Evolutionary conservation across 2,797 vertebrate genomes (phyloP), one percentile per base, ranked within the genome.

Genomic region (Oreochromis grahami): DNA sequence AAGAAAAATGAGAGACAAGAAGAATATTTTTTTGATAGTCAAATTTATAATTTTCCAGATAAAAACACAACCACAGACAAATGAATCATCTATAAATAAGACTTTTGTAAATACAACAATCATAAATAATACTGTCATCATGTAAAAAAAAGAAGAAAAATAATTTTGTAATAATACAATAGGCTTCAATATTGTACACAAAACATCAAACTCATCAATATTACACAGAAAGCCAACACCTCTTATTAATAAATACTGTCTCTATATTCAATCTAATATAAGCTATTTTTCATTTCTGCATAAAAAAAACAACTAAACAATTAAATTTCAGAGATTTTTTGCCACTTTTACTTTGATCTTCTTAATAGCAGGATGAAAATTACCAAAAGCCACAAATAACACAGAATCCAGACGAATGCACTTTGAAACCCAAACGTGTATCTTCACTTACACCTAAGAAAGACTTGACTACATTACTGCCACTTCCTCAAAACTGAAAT

Each of bases 61-160:
- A 50, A 89, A 84, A 83, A 89, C 60, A 86, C 68, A 90, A 84
- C 83, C 72, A 88, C 19, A 38, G 9, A 89, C 87, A 77, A 81
- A 78, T 51, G 9, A 77, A 77, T 84, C 68, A 86, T 85, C 87
- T 90, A 86, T 88, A 91, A 88, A 93, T 93, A 91, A 78, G 6
- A 90, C 38, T 52, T 78, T 83, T 56, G 50, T 84, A 26, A 72
- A 48, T 60, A 90, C 79, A 87, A 82, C 70, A 88, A 88, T 45
- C 81, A 94, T 86, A 91, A 91, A 91, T 95, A 96, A 95, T 94
- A 95, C 93, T 95, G 93, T 55, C 77, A 88, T n/a, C 32, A 76
- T 85, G 86, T 95, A 92, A 92, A 94, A 91, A 92, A 89, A 24
- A 87, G 76, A 77, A 87, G 89, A 63, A 2, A 50, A 77, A 70